Evolutionary conservation across 2,888 invertebrate genomes (phyloP), one percentile per base, ranked within the genome.

Genomic region (Sinotaia quadrata): DNA sequence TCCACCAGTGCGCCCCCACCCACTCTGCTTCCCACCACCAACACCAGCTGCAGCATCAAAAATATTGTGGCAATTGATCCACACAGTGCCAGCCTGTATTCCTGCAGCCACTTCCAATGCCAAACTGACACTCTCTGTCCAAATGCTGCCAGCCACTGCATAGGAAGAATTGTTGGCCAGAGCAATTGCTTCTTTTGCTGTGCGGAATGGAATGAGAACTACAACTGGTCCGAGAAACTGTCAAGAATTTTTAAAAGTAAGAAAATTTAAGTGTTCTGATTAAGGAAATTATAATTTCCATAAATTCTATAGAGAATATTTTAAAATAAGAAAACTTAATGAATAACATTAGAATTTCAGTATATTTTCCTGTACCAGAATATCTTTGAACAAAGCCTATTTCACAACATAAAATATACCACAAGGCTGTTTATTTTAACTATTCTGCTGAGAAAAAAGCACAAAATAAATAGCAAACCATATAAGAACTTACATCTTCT

Each of bases 41-140:
- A 90, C 88, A 18, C 90, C 87, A 37, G 89, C 85, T 24, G 89
- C 89, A 8, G 91, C 88, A 79, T 90, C 89, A 81, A 90, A 88
- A 67, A 89, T 69, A 71, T 90, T 90, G 83, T 90, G 89, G 54
- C 87, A 83, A 81, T 91, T 91, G 49, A 91, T 83, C 91, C 91
- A 91, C 34, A 91, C 88, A 54, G 90, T 89, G 15, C 89, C 89
- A 10, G 89, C 89, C 80, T 90, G 88, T 24, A 91, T 78, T 77
- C 88, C 87, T 54, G 87, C 80, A 1, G 90, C 88, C 8, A 91
- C 89, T 85, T 91, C 91, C 78, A 91, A 85, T 2, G 90, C 89
- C 29, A 91, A 80, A 41, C 90, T 87, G 49, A 90, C 80, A 78
- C 90, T 91, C 86, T 91, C 91, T 2, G 91, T 89, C 91, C 91